A percentile compares a stretch with the other conserved stretches of the same genome.
These are phyloP conservation scores for Scrobipalpa costella DNA, from an alignment of 2,888 invertebrate species.

Conservation along the genomic window DNA sequence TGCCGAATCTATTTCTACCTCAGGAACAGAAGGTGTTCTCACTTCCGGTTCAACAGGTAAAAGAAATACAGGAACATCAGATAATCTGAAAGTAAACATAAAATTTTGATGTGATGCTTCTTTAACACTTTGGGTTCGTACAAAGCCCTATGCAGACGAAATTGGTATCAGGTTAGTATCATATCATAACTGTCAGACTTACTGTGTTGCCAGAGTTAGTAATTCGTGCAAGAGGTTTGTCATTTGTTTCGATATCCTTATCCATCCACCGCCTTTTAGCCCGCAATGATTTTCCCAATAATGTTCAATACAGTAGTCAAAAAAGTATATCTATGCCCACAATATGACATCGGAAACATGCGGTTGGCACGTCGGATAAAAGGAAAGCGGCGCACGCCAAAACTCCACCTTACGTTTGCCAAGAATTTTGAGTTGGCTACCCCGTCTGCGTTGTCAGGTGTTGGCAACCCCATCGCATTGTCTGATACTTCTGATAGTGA, in stretches of 20 bases:
- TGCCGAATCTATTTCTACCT: neutral
- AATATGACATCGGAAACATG: conserved; percentile 12
- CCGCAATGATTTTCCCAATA: neutral
- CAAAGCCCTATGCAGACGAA: too few species aligned
- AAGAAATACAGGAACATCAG: too few species aligned
- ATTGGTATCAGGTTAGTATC: too few species aligned
- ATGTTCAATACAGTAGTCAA: neutral
- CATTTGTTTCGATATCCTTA: too few species aligned
- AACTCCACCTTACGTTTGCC: conserved; percentile 38
- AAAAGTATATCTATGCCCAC: neutral
- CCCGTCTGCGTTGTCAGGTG: conserved; percentile 39
- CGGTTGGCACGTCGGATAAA: conserved; percentile 17
- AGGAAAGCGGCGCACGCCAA: conserved; percentile 33
- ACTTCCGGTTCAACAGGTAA: neutral
- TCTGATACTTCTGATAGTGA: conserved; percentile 7
- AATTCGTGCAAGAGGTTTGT: too few species aligned
- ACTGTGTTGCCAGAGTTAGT: too few species aligned
- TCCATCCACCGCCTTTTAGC: too few species aligned
- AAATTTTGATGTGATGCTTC: too few species aligned
- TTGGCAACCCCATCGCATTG: conserved; percentile 28
- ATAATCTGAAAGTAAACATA: too few species aligned
- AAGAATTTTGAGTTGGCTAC: conserved; percentile 47
- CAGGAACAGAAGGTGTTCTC: neutral
- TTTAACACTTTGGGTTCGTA: too few species aligned
- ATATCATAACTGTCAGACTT: too few species aligned